Evolutionary conservation across 2,113 vertebrate genomes (phyloP).

Genomic region (Climacteris rufus): DNA sequence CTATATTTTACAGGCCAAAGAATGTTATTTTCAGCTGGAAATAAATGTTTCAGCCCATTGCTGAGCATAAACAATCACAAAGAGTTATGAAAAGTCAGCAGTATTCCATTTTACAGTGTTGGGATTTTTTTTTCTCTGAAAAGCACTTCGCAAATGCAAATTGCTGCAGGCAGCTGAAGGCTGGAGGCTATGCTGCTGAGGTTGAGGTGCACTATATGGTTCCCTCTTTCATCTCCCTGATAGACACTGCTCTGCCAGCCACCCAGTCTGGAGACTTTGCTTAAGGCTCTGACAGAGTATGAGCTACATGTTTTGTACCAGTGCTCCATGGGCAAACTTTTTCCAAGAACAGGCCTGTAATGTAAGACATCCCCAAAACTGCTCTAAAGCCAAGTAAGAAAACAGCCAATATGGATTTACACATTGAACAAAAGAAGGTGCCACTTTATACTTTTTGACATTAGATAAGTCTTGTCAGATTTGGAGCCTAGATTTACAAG

Average conservation of each 20-base stretch:
- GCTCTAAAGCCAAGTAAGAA: background rate
- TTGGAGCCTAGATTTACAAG: background rate
- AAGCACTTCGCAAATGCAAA: background rate
- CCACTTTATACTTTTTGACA: background rate
- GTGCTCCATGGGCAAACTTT: background rate
- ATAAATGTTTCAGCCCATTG: background rate
- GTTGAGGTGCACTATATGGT: background rate
- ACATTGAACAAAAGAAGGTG: background rate
- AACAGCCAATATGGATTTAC: background rate
- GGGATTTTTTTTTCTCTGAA: background rate
- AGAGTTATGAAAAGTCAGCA: background rate
- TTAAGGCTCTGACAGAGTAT: background rate
- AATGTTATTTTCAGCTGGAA: background rate
- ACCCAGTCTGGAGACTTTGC: background rate
- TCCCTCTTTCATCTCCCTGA: background rate
- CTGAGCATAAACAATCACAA: background rate
- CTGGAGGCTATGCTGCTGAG: background rate
- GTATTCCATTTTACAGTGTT: background rate
- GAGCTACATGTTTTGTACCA: fast-evolving
- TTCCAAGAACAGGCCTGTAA: background rate
- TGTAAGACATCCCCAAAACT: background rate
- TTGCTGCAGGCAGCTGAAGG: background rate
- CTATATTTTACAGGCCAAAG: background rate
- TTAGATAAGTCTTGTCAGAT: background rate
- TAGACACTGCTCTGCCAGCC: background rate